Conservation (phyloP, 2,888 invertebrate genomes). For the Volucella zonaria region DNA sequence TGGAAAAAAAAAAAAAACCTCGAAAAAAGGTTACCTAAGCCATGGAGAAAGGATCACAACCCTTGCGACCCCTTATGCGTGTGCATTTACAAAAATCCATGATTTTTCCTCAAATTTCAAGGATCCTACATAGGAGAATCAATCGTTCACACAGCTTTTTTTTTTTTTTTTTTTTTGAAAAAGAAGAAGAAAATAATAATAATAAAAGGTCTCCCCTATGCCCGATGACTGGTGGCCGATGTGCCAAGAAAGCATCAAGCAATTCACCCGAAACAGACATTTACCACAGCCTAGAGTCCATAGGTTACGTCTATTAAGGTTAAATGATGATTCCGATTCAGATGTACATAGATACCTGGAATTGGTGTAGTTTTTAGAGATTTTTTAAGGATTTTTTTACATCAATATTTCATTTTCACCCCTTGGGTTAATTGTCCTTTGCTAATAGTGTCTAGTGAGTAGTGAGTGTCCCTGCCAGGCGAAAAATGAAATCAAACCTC, state of each 20-base stretch:
- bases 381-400: conserved; percentile 31
- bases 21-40: conserved; percentile 54
- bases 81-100: conserved; percentile 55
- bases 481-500: conserved; percentile 6
- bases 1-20: conserved; percentile 28
- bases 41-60: conserved; percentile 70
- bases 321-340: conserved; percentile 61
- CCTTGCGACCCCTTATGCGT: conserved; percentile 66
- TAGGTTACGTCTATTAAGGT: conserved; percentile 73
- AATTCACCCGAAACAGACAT: conserved; percentile 72
- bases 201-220: conserved; percentile 41
- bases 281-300: conserved; percentile 71
- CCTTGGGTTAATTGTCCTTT: conserved; percentile 48
- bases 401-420: conserved; percentile 32
- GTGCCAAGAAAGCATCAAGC: conserved; percentile 44
- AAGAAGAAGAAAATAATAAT: conserved; percentile 4
- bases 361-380: conserved; percentile 31
- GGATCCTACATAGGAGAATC: conserved; percentile 51
- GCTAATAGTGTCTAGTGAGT: conserved; percentile 17
- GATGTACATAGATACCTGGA: conserved; percentile 52
- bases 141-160: conserved; percentile 30
- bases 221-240: conserved; percentile 13
- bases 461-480: conserved; percentile 2
- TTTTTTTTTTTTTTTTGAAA: conserved; percentile 49
- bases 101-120: conserved; percentile 70